Conservation (phyloP, 2,888 invertebrate genomes). For the Carcina quercana region DNA sequence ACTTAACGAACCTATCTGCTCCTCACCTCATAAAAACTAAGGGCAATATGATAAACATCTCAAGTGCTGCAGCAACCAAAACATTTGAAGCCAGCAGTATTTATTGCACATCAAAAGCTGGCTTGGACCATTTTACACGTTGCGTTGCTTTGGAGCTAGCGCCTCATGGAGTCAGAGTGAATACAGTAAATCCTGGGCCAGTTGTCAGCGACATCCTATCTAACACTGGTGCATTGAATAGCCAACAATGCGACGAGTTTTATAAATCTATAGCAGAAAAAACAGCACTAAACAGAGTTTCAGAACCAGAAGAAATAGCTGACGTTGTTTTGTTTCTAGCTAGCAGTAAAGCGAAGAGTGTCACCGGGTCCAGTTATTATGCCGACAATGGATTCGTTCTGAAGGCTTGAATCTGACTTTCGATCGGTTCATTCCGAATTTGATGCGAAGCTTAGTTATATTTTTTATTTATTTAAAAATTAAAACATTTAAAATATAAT, state of each 20-base stretch:
- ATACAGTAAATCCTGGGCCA: conserved; percentile 83
- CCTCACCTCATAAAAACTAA: conserved; percentile 21
- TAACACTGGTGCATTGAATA: no score
- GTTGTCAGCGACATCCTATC: conserved; percentile 52
- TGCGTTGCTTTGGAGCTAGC: conserved; percentile 80
- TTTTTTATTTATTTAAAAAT: no score
- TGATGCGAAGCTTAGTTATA: no score
- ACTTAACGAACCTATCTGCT: conserved; percentile 22
- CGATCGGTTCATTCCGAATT: no score
- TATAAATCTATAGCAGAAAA: no score
- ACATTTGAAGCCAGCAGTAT: conserved; percentile 13
- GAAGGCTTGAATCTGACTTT: not conserved
- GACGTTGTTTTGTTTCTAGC: conserved; percentile 27
- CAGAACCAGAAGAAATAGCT: conserved; percentile 22
- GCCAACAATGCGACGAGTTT: no score
- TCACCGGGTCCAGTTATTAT: conserved; percentile 26
- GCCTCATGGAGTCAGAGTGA: conserved; percentile 75
- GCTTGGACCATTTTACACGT: conserved; percentile 81
- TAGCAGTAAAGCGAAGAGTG: conserved; percentile 28
- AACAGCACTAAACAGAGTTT: conserved; percentile 16
- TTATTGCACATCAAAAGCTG: conserved; percentile 82
- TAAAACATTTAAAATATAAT: no score
- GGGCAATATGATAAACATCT: conserved; percentile 1
- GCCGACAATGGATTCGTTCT: conserved; percentile 18
- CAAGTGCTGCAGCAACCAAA: not conserved